These are phyloP conservation scores for Drosophila jambulina DNA, from an alignment of 1,140 invertebrate species.

Conservation along the genomic window DNA sequence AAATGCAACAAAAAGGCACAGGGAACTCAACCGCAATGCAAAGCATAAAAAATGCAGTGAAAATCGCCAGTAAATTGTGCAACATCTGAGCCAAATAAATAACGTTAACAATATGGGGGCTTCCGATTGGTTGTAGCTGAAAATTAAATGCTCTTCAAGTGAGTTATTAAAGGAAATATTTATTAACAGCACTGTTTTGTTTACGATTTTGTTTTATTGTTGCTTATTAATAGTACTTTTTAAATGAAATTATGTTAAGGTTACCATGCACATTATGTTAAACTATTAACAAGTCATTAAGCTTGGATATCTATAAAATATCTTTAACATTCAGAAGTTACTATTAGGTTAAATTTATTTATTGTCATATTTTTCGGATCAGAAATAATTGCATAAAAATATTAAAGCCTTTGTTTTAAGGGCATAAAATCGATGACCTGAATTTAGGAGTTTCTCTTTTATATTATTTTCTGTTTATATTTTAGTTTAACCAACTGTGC, in stretches of 20 bases:
- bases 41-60: conserved; percentile 41
- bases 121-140: background rate
- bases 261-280: too few relatives aligned
- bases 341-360: background rate
- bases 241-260: background rate
- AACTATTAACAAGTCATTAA: too few relatives aligned
- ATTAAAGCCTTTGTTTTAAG: background rate
- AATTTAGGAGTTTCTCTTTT: background rate
- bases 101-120: conserved; percentile 31
- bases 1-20: conserved; percentile 13
- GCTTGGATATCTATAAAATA: too few relatives aligned
- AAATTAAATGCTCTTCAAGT: conserved; percentile 1
- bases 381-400: background rate
- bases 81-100: conserved; percentile 79
- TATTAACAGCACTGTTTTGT: background rate
- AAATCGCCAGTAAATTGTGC: conserved; percentile 65
- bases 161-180: background rate
- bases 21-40: conserved; percentile 63
- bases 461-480: background rate
- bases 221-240: background rate
- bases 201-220: background rate
- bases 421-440: background rate
- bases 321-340: background rate
- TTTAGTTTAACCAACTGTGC: background rate
- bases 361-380: background rate